Conservation (phyloP, 1,140 invertebrate genomes). For the Apis laboriosa region DNA sequence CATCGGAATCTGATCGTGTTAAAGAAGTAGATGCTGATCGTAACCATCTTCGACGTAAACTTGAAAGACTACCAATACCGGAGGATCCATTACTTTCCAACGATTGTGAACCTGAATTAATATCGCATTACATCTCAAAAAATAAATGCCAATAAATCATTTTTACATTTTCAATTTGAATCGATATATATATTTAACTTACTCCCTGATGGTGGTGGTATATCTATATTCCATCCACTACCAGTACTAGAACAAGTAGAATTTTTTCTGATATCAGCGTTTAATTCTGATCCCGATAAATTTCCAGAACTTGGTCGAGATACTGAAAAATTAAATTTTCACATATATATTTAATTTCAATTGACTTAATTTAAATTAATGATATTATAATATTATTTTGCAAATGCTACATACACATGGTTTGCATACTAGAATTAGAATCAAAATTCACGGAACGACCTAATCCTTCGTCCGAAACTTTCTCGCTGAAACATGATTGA, state of each 20-base stretch:
- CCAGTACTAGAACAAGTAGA: conserved; percentile 74
- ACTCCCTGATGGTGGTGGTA: conserved; percentile 68
- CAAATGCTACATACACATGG: conserved; percentile 64
- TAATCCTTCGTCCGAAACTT: conserved; percentile 68
- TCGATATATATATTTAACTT: conserved; percentile 47
- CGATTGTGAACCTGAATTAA: conserved; percentile 74
- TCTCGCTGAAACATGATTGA: conserved; percentile 67
- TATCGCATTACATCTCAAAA: conserved; percentile 19
- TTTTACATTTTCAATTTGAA: background rate
- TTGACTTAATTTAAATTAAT: background rate
- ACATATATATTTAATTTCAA: background rate
- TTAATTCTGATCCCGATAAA: conserved; percentile 71
- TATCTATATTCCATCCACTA: conserved; percentile 76
- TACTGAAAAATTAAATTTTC: conserved; percentile 58
- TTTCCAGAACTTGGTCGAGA: conserved; percentile 74
- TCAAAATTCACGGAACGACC: conserved; percentile 65
- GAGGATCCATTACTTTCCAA: conserved; percentile 72
- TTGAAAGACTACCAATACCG: conserved; percentile 78
- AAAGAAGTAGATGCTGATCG: conserved; percentile 82
- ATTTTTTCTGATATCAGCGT: conserved; percentile 67
- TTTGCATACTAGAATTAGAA: conserved; percentile 70
- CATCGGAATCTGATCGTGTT: conserved; percentile 72
- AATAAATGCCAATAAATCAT: conserved; percentile 17
- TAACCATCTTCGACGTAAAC: conserved; percentile 82
- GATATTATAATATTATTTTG: background rate